A percentile compares a stretch with the other conserved stretches of the same genome.
phyloP scores from a whole-genome alignment of 1,140 invertebrate species.

The Drosophila ambigua region DNA sequence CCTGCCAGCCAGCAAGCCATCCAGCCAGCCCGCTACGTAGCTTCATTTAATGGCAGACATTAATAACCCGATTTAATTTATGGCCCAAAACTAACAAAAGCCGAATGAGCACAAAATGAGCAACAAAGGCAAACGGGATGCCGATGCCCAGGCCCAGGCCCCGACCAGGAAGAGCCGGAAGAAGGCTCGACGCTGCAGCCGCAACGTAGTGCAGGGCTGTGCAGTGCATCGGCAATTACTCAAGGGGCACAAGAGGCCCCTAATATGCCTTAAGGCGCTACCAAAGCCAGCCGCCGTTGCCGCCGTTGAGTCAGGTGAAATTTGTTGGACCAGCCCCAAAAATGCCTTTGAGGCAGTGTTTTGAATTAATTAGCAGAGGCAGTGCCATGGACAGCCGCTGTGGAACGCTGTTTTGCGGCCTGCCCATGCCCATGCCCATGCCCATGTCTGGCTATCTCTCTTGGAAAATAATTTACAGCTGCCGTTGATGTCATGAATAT shows the following conservation, averaged over 20 bases:
- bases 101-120: conserved; percentile 59
- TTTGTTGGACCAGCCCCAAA: conserved; percentile 62
- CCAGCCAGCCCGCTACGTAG: conserved; percentile 43
- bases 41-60: conserved; percentile 81
- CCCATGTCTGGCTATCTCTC: conserved; percentile 51
- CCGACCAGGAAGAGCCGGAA: not conserved
- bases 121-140: conserved; percentile 43
- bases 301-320: conserved; percentile 50
- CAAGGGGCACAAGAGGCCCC: conserved; percentile 62
- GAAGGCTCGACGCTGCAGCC: conserved; percentile 52
- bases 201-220: conserved; percentile 17
- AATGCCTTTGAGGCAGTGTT: conserved; percentile 76
- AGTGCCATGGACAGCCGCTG: conserved; percentile 2
- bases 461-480: conserved; percentile 72
- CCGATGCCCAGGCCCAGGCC: too few relatives aligned
- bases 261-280: conserved; percentile 68
- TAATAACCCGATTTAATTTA: conserved; percentile 82
- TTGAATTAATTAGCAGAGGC: conserved; percentile 76
- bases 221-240: conserved; percentile 65
- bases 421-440: conserved; percentile 15
- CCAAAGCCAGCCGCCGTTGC: conserved; percentile 27
- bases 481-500: conserved; percentile 75
- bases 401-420: conserved; percentile 59
- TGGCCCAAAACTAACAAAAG: conserved; percentile 78
- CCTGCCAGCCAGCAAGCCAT: conserved; percentile 6